Percentiles rank a stretch among this genome's conserved stretches.
Evolutionary conservation across 2,888 invertebrate species (phyloP).

Genomic region (Melanophora roralis): DNA sequence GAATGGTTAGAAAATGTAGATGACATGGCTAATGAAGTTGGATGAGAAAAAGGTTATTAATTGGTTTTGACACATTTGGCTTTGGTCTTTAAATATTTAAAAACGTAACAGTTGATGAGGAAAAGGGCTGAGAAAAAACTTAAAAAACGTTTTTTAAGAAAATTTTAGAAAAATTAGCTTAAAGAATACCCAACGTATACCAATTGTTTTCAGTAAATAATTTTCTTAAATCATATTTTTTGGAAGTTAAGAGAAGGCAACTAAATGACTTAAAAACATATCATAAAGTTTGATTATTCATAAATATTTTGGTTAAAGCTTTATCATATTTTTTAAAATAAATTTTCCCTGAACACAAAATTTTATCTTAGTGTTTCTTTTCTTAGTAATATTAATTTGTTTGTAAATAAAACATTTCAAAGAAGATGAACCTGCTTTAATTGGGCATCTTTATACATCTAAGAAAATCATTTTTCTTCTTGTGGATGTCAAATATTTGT

Average conservation of each 20-base stretch:
- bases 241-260: not conserved
- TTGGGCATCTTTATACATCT: not conserved
- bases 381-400: not conserved
- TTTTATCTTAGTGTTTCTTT: not conserved
- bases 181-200: not conserved
- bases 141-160: not conserved
- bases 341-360: not conserved
- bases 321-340: constrained; percentile 13
- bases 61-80: constrained; percentile 56
- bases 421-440: constrained; percentile 35
- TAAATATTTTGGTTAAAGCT: not conserved
- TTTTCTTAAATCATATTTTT: not conserved
- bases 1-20: not conserved
- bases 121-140: not conserved
- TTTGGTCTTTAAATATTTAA: not conserved
- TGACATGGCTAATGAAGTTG: not conserved
- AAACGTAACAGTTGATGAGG: no score
- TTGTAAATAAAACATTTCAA: constrained; percentile 44
- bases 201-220: not conserved
- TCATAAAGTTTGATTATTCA: not conserved
- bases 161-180: not conserved
- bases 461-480: not conserved
- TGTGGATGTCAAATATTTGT: constrained; percentile 50
- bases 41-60: constrained; percentile 48
- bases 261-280: constrained; percentile 1